Percentiles rank a stretch among this genome's conserved stretches.
Evolutionary conservation across 30 jellyfish, hydroid and myxozoan genomes (phyloP).

Genomic region (Clytia hemisphaerica): DNA sequence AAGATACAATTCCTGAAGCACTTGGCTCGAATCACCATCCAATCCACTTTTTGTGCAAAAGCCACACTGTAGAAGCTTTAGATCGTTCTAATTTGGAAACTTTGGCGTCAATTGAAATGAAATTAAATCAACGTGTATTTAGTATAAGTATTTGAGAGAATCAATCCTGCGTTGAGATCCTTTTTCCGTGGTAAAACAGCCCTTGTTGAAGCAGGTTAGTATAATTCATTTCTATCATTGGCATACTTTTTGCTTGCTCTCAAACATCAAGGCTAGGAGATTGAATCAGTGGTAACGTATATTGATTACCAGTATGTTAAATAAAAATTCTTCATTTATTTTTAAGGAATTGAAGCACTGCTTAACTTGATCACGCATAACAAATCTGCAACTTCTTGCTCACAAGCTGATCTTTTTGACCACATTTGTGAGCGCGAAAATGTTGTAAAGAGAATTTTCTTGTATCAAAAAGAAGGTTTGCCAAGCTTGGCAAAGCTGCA

Average conservation of each 20-base stretch:
- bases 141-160: not conserved
- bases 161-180: not conserved
- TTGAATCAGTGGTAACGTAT: no score
- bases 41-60: not conserved
- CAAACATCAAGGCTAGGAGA: no score
- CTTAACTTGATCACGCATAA: not conserved
- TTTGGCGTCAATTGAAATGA: not conserved
- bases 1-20: not conserved
- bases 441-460: not conserved
- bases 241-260: no score
- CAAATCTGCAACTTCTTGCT: constrained; percentile 1
- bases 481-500: constrained; percentile 6
- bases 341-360: constrained; percentile 5
- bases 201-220: not conserved
- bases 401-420: not conserved
- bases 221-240: no score
- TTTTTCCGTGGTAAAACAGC: constrained; percentile 6
- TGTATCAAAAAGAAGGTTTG: constrained; percentile 8
- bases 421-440: constrained; percentile 4
- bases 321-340: no score
- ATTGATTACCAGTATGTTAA: no score
- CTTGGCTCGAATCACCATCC: not conserved
- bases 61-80: constrained; percentile 12
- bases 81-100: not conserved
- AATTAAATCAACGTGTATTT: not conserved